These are phyloP conservation scores for Rhopilema esculentum DNA, from an alignment of 30 jellyfish, hydroid and myxozoan species.

Conservation along the genomic window DNA sequence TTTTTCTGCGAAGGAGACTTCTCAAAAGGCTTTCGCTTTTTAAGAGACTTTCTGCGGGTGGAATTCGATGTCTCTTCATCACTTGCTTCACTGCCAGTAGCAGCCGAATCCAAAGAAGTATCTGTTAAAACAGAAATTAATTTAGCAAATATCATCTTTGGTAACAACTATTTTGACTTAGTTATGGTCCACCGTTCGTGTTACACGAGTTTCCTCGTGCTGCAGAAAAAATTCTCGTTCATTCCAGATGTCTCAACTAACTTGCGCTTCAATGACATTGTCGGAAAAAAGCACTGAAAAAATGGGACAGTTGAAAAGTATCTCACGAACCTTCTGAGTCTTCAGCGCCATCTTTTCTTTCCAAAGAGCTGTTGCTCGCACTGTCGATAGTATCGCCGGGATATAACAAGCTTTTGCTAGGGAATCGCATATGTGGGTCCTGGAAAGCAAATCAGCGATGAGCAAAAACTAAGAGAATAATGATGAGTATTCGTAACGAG, in stretches of 20 bases:
- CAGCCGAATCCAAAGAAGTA: background rate
- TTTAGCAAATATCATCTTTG: no score
- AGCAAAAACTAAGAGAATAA: background rate
- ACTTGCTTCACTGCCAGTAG: conserved; percentile 60
- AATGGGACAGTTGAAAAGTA: no score
- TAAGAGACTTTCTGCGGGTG: conserved; percentile 24
- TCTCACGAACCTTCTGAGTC: conserved; percentile 33
- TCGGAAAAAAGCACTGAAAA: no score
- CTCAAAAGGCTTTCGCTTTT: conserved; percentile 36
- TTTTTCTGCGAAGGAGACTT: conserved; percentile 43
- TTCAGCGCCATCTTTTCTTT: conserved; percentile 34
- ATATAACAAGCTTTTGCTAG: conserved; percentile 16
- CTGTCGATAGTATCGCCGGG: conserved; percentile 18
- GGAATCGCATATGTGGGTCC: conserved; percentile 23
- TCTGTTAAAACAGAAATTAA: no score
- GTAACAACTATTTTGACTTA: no score
- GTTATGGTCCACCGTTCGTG: no score
- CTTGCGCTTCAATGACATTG: no score
- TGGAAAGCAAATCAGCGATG: background rate
- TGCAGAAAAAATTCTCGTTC: no score
- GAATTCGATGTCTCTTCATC: conserved; percentile 25
- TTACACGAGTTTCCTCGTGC: no score
- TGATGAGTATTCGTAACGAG: no score
- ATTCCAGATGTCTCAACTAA: no score
- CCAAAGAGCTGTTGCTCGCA: conserved; percentile 57